A percentile compares a stretch with the other conserved stretches of the same genome.
Evolutionary conservation across 2,113 vertebrate species (phyloP).

Genomic region (Tetraodon nigroviridis): DNA sequence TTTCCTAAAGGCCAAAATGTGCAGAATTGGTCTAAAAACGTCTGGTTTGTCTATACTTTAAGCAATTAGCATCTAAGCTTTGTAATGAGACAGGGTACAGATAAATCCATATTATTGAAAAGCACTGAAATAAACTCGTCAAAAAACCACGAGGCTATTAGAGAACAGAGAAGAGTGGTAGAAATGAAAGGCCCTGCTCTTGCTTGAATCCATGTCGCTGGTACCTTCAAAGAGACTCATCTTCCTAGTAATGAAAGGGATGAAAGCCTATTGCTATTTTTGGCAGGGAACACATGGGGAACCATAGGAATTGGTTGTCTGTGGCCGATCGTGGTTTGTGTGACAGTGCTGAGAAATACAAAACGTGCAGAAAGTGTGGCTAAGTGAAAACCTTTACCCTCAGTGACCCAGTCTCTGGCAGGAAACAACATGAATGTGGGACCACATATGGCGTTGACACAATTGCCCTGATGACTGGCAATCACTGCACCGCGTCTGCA

Average conservation of each 20-base stretch:
- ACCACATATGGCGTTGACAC: too few relatives aligned
- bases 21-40: constrained; percentile 15
- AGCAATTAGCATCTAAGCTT: background rate
- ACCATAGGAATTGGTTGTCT: background rate
- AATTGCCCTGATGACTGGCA: too few relatives aligned
- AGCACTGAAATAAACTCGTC: background rate
- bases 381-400: too few relatives aligned
- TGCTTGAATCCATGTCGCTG: background rate
- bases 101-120: background rate
- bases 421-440: too few relatives aligned
- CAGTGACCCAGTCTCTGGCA: too few relatives aligned
- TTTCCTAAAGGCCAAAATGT: constrained; percentile 15
- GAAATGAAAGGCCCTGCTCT: background rate
- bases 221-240: background rate
- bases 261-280: background rate
- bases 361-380: too few relatives aligned
- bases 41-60: constrained; percentile 8
- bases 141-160: constrained; percentile 5
- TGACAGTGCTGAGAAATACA: background rate
- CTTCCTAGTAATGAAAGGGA: background rate
- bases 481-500: too few relatives aligned
- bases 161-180: background rate
- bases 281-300: background rate
- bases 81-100: background rate
- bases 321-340: background rate